A percentile compares a stretch with the other conserved stretches of the same genome.
These are phyloP conservation scores for Rhamphomyia laevipes DNA, from an alignment of 2,888 invertebrate species.

Conservation along the genomic window DNA sequence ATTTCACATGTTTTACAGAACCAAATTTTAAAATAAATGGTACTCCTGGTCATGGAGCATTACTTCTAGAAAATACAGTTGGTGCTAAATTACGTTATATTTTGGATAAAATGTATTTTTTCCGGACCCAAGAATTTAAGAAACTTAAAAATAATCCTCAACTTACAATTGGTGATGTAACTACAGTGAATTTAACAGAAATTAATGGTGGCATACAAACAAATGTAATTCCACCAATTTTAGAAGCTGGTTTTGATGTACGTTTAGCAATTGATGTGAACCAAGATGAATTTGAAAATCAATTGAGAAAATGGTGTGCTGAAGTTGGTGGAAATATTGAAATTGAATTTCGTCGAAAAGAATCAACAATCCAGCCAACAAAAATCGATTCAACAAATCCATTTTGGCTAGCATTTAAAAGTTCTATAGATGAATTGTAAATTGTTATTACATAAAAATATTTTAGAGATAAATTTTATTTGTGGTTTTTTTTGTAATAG, in stretches of 20 bases:
- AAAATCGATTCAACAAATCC: slow-evolving; percentile 50
- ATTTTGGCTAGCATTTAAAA: slow-evolving; percentile 64
- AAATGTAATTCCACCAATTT: slow-evolving; percentile 66
- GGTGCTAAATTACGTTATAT: slow-evolving; percentile 57
- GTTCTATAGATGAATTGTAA: slow-evolving; percentile 48
- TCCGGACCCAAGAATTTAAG: slow-evolving; percentile 47
- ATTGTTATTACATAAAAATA: slow-evolving; percentile 17
- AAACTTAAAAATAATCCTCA: slow-evolving; percentile 41
- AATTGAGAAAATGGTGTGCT: slow-evolving; percentile 45
- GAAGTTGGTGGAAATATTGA: slow-evolving; percentile 64
- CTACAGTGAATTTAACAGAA: slow-evolving; percentile 61
- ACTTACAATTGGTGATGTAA: slow-evolving; percentile 56
- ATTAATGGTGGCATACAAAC: slow-evolving; percentile 64
- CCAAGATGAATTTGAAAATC: slow-evolving; percentile 45
- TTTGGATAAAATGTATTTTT: slow-evolving; percentile 51
- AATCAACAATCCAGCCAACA: slow-evolving; percentile 47
- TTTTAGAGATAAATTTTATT: background rate
- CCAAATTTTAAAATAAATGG: slow-evolving; percentile 53
- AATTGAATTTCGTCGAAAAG: slow-evolving; percentile 54
- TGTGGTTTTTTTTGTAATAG: slow-evolving; percentile 37
- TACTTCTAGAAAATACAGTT: slow-evolving; percentile 54
- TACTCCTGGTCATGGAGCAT: slow-evolving; percentile 64
- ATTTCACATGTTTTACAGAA: slow-evolving; percentile 38
- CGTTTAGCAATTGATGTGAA: slow-evolving; percentile 48
- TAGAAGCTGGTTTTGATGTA: slow-evolving; percentile 53